Percentiles rank a stretch among this genome's conserved stretches.
phyloP scores from a whole-genome alignment of 1,140 invertebrate species.

The Tetramorium parvispinum region DNA sequence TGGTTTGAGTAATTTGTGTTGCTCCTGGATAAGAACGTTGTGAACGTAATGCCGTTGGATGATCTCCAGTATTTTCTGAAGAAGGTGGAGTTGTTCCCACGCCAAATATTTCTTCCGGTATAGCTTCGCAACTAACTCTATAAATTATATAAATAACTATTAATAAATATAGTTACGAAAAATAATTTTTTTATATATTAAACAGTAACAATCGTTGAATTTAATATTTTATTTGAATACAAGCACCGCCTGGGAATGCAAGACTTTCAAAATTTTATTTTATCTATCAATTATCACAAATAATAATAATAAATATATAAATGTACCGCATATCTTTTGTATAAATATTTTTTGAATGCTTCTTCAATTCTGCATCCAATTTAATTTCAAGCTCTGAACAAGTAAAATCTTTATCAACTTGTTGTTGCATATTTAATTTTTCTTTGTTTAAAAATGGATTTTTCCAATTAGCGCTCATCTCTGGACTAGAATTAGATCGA shows the following conservation, averaged over 20 bases:
- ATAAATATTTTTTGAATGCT: constrained; percentile 88
- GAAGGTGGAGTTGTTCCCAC: constrained; percentile 87
- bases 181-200: neutral
- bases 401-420: constrained; percentile 76
- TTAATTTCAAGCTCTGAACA: constrained; percentile 80
- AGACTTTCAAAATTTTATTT: neutral
- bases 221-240: constrained; percentile 2
- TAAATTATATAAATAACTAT: constrained; percentile 4
- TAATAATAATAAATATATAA: neutral
- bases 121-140: constrained; percentile 94
- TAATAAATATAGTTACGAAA: neutral
- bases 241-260: neutral
- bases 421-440: constrained; percentile 80
- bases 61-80: constrained; percentile 76
- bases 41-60: constrained; percentile 77
- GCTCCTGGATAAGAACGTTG: constrained; percentile 82
- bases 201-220: neutral
- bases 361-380: constrained; percentile 86
- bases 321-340: constrained; percentile 89
- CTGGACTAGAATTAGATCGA: constrained; percentile 95
- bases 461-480: constrained; percentile 95
- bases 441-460: constrained; percentile 88
- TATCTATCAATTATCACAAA: neutral
- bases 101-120: constrained; percentile 93
- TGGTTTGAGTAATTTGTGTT: constrained; percentile 74